Evolutionary conservation across 1,140 invertebrate genomes (phyloP).

Genomic region (Temnothorax nylanderi): DNA sequence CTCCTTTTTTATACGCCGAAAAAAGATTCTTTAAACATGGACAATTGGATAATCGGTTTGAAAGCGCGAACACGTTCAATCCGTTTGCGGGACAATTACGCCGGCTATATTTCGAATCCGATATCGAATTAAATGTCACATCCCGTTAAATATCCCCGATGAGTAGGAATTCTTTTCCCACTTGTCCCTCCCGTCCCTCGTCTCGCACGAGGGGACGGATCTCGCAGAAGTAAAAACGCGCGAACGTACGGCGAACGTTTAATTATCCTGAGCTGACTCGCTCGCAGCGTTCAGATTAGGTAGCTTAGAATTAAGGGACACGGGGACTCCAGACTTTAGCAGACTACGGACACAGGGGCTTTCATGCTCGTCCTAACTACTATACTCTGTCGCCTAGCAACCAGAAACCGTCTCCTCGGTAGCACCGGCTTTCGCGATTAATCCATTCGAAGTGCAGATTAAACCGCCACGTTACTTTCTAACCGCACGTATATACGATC

Average conservation of each 20-base stretch:
- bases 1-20: background rate
- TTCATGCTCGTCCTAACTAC: conserved; percentile 55
- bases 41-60: background rate
- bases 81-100: conserved; percentile 24
- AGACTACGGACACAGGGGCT: conserved; percentile 35
- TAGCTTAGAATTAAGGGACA: conserved; percentile 66
- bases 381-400: conserved; percentile 67
- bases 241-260: conserved; percentile 44
- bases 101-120: conserved; percentile 26
- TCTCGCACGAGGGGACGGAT: background rate
- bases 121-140: conserved; percentile 28
- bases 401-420: conserved; percentile 58
- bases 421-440: conserved; percentile 65
- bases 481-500: conserved; percentile 67
- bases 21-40: background rate
- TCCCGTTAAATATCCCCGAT: background rate
- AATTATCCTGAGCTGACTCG: conserved; percentile 62
- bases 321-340: conserved; percentile 61
- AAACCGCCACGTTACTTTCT: conserved; percentile 73
- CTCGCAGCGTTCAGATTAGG: conserved; percentile 66
- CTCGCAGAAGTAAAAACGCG: conserved; percentile 14
- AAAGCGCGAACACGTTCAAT: background rate
- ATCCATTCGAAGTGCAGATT: conserved; percentile 73
- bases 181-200: conserved; percentile 11
- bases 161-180: background rate